Conservation (phyloP, 1,140 invertebrate genomes). For the Trichonephila inaurata region DNA sequence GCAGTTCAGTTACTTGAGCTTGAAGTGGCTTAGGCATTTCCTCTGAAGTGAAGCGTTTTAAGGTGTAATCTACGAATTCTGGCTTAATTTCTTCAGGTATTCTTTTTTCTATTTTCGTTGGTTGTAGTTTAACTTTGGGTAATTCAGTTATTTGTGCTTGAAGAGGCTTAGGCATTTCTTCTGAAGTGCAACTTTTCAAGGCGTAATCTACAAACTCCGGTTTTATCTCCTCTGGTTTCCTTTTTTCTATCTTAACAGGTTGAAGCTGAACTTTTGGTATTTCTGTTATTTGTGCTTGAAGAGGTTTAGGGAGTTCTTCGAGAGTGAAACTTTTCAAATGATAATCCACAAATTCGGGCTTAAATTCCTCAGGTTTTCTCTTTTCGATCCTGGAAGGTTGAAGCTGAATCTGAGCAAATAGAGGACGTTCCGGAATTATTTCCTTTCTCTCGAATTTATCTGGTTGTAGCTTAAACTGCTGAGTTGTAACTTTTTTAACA, state of each 20-base stretch:
- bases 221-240: constrained; percentile 55
- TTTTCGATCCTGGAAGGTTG: constrained; percentile 45
- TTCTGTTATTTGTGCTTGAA: constrained; percentile 33
- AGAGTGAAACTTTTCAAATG: constrained; percentile 42
- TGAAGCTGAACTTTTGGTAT: constrained; percentile 37
- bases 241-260: constrained; percentile 55
- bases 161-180: constrained; percentile 37
- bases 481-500: background rate
- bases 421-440: constrained; percentile 37
- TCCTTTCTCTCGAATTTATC: constrained; percentile 18
- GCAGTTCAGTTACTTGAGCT: constrained; percentile 28
- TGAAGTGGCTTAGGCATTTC: constrained; percentile 55
- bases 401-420: constrained; percentile 36
- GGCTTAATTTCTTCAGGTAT: constrained; percentile 61
- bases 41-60: constrained; percentile 48
- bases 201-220: constrained; percentile 69
- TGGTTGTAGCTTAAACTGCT: constrained; percentile 47
- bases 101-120: constrained; percentile 40
- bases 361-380: constrained; percentile 58
- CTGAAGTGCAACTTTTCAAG: constrained; percentile 28
- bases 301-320: constrained; percentile 28
- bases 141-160: constrained; percentile 52
- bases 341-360: constrained; percentile 72
- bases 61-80: constrained; percentile 64
- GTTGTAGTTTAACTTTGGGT: constrained; percentile 43